A percentile compares a stretch with the other conserved stretches of the same genome.
Evolutionary conservation across 2,797 vertebrate species (phyloP).

Genomic region (Limnodromus scolopaceus): DNA sequence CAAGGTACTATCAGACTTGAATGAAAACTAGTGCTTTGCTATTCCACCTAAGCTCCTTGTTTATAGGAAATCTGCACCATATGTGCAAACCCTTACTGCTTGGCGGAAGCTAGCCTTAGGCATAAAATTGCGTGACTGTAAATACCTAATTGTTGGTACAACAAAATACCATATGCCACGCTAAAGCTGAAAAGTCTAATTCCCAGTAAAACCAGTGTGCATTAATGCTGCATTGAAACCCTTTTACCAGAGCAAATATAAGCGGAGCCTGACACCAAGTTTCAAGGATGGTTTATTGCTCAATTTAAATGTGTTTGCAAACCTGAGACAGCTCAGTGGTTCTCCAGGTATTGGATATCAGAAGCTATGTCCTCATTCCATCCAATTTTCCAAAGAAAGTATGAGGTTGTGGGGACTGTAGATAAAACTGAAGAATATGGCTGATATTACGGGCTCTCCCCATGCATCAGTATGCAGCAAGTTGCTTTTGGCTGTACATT

Average conservation of each 20-base stretch:
- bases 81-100: not conserved
- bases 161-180: not conserved
- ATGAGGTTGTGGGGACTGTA: not conserved
- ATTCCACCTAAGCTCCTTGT: not conserved
- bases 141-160: conserved; percentile 7
- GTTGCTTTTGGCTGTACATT: not conserved
- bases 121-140: not conserved
- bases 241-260: not conserved
- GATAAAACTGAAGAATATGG: not conserved
- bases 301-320: not conserved
- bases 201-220: not conserved
- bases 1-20: not conserved
- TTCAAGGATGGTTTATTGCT: not conserved
- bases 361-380: not conserved
- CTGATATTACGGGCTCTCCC: not conserved
- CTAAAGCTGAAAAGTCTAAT: not conserved
- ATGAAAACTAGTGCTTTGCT: not conserved
- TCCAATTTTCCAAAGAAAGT: not conserved
- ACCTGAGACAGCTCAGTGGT: not conserved
- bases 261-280: not conserved
- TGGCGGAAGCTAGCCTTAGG: not conserved
- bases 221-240: not conserved
- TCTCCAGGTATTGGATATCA: not conserved
- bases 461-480: not conserved
- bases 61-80: not conserved